Base-by-base conservation (phyloP, 1,140 invertebrate genomes). In the Zeugodacus cucurbitae region DNA sequence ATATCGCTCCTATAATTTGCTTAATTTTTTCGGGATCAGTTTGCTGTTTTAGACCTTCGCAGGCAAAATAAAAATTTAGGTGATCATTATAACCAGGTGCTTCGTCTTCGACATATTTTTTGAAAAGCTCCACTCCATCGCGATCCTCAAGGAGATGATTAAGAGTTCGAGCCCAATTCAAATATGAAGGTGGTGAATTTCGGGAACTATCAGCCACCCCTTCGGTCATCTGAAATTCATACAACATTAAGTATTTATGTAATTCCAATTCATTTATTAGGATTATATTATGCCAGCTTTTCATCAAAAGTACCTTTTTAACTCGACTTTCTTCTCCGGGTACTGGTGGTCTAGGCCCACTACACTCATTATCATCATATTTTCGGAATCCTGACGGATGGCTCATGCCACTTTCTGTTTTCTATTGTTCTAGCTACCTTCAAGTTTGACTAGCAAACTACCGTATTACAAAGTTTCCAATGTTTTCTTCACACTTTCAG, bases 1-100 rank as follows among this genome's bases (percentile, higher is more conserved):
- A 96, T 91, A 98, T 98, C 89, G 96, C 96, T 94, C 96, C 96
- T 90, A 97, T 96, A 90, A 98, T 95, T 93, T 96, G 96, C 89
- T 96, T 95, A 89, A 97, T 96, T 91, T 95, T 96, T 90, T 95
- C 95, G 5, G 95, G 95, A 93, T 97, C 96, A 88, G 95, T 94
- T 91, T 97, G 96, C 91, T 96, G 96, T 91, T 97, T 97, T 88
- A 98, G 95, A 26, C 98, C 98, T 92, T 98, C 96, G 93, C 97
- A 98, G 70, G 97, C 98, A 94, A 98, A 98, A 95, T 97, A 98
- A 94, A 98, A 98, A 91, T 97, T 96, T 89, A 98, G 95, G 59
- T 96, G 95, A 93, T 97, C 96, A 86, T 96, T 95, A 93, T 97
- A 96, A 89, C 95, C 95, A 90, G 96, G 96, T 88, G 96, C 96